Percentiles rank a stretch among this genome's conserved stretches.
These are phyloP conservation scores for Augochlorella aurata DNA, from an alignment of 2,888 invertebrate genomes.

Conservation along the genomic window DNA sequence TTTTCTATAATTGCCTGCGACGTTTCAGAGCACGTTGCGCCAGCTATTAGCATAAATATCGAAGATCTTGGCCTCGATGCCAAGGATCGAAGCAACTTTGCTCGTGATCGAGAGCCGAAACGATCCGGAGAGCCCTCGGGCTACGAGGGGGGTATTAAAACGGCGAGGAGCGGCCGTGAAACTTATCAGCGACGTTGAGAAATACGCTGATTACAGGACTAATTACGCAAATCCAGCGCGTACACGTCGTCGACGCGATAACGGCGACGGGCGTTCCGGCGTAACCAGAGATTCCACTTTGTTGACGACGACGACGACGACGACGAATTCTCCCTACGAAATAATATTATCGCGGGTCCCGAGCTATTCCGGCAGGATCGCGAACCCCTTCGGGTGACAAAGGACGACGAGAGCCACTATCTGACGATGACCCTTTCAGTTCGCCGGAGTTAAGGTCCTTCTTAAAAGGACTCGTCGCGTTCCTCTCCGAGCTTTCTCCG, in stretches of 20 bases:
- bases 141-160: slow-evolving; percentile 26
- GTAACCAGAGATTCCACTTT: slow-evolving; percentile 56
- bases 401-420: slow-evolving; percentile 51
- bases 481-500: slow-evolving; percentile 9
- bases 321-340: slow-evolving; percentile 38
- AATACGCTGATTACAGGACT: slow-evolving; percentile 51
- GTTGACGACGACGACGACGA: slow-evolving; percentile 44
- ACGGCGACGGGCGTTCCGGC: slow-evolving; percentile 13
- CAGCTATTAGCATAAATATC: too few relatives aligned
- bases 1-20: too few relatives aligned
- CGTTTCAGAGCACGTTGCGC: too few relatives aligned
- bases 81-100: neutral
- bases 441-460: slow-evolving; percentile 53
- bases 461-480: slow-evolving; percentile 45
- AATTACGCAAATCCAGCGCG: slow-evolving; percentile 39
- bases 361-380: slow-evolving; percentile 31
- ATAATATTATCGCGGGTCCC: slow-evolving; percentile 52
- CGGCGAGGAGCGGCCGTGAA: neutral
- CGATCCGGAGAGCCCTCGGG: neutral
- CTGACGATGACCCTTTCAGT: slow-evolving; percentile 53
- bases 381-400: slow-evolving; percentile 48
- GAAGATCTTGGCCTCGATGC: too few relatives aligned
- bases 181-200: slow-evolving; percentile 55
- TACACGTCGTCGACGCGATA: slow-evolving; percentile 42
- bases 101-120: neutral